Evolutionary conservation across 2,113 vertebrate species (phyloP).

Genomic region (Periophthalmodon schlosseri): DNA sequence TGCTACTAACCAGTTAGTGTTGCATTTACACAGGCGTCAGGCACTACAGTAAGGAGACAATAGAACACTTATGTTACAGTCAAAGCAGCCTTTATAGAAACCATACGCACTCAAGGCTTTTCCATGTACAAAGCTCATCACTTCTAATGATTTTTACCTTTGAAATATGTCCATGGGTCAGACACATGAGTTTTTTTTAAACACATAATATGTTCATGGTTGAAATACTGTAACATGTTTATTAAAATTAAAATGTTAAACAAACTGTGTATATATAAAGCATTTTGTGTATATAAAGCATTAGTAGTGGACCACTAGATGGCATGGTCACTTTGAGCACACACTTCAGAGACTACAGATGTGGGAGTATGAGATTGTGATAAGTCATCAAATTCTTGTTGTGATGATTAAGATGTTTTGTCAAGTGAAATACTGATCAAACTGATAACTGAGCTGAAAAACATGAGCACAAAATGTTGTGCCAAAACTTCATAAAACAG

Average conservation of each 20-base stretch:
- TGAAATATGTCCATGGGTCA: not conserved
- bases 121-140: not conserved
- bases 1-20: conserved; percentile 33
- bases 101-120: conserved; percentile 12
- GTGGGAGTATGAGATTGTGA: conserved; percentile 19
- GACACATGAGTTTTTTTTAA: not conserved
- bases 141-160: not conserved
- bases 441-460: conserved; percentile 26
- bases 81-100: conserved; percentile 41
- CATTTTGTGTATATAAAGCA: not conserved
- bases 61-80: conserved; percentile 34
- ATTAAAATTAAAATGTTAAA: not conserved
- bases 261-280: not conserved
- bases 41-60: conserved; percentile 31
- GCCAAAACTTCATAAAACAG: conserved; percentile 12
- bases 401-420: conserved; percentile 36
- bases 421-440: conserved; percentile 20
- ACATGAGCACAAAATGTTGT: conserved; percentile 26
- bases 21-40: conserved; percentile 27
- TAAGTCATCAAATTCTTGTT: conserved; percentile 28
- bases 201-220: not conserved
- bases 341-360: conserved; percentile 17
- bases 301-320: conserved; percentile 63
- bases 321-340: conserved; percentile 68
- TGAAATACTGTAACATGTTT: not conserved